Conservation (phyloP, 2,888 invertebrate genomes). For the Lasioglossum pauxillum region DNA sequence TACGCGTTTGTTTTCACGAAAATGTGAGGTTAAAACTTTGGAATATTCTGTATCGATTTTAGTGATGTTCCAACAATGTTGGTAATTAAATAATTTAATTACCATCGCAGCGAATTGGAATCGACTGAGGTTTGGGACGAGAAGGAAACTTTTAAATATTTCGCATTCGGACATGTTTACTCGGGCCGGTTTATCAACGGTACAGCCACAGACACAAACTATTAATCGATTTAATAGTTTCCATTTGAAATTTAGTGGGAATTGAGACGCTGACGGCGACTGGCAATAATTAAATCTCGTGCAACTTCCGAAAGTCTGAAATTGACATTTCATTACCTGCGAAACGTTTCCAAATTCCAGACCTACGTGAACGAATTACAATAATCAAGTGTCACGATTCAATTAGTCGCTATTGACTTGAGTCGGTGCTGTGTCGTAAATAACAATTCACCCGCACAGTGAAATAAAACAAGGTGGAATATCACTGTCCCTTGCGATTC, state of each 20-base stretch:
- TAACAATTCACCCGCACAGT: background rate
- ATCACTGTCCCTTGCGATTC: no score
- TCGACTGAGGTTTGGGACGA: background rate
- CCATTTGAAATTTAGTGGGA: conserved; percentile 57
- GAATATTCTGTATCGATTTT: background rate
- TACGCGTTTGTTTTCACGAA: background rate
- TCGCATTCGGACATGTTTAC: conserved; percentile 10
- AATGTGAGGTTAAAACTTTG: background rate
- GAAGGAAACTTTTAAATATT: background rate
- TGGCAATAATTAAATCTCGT: conserved; percentile 65
- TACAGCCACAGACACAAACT: conserved; percentile 54
- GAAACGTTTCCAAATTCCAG: conserved; percentile 37
- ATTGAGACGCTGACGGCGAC: conserved; percentile 50
- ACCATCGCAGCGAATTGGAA: background rate
- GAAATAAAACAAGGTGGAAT: background rate
- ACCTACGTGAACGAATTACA: conserved; percentile 18
- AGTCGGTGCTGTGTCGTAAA: background rate
- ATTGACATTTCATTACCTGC: conserved; percentile 58
- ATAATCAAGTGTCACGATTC: conserved; percentile 19
- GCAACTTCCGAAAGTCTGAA: conserved; percentile 57
- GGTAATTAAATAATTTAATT: background rate
- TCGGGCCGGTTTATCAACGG: conserved; percentile 34
- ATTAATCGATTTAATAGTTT: conserved; percentile 67
- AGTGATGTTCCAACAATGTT: background rate
- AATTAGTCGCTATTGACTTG: background rate